Evolutionary conservation across 2,888 invertebrate species (phyloP), one percentile per base, ranked within the genome.

Genomic region (Tipula confusa): DNA sequence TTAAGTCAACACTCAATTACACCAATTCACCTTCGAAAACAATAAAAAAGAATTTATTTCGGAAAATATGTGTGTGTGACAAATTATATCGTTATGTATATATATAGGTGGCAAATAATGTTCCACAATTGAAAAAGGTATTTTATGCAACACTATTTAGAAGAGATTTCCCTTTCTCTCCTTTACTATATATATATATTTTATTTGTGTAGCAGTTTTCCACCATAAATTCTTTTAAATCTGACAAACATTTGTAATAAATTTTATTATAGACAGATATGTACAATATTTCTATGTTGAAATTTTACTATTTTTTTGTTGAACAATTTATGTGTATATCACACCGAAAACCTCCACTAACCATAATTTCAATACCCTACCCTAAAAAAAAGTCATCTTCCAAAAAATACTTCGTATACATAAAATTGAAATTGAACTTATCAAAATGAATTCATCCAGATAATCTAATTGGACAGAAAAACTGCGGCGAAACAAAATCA

Each of bases 211-310:
- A 64, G 64, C 64, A 64, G 18, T 43, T 43, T 15, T n/a, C n/a
- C n/a, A 1, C 31, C 13, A 80, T 80, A 80, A 80, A 29, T 29
- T 80, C 15, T 80, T 80, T 80, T n/a, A 29, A 80, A 80, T 80
- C 80, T 80, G 80, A 80, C 80, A 80, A 29, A 80, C 80, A 80
- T 29, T n/a, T 80, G 80, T 80, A 80, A 80, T 80, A 80, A 80
- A 80, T 80, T 80, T 31, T 29, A 31, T 29, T 80, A 80, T 80
- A 29, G 80, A 80, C 80, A 80, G 80, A 80, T 80, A 29, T 80
- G 29, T 80, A 29, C 80, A 80, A 29, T 29, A 29, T 29, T 29
- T 79, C 5, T 64, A 15, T 64, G 64, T 24, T 11, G 64, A 18
- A 18, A 29, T 28, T 31, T 80, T 11, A 24, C 24, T n/a, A n/a